Percentiles rank a stretch among this genome's conserved stretches.
These are phyloP conservation scores for Halichondria panicea DNA, from an alignment of 37 sponge, comb jelly and placozoan genomes.

Conservation along the genomic window DNA sequence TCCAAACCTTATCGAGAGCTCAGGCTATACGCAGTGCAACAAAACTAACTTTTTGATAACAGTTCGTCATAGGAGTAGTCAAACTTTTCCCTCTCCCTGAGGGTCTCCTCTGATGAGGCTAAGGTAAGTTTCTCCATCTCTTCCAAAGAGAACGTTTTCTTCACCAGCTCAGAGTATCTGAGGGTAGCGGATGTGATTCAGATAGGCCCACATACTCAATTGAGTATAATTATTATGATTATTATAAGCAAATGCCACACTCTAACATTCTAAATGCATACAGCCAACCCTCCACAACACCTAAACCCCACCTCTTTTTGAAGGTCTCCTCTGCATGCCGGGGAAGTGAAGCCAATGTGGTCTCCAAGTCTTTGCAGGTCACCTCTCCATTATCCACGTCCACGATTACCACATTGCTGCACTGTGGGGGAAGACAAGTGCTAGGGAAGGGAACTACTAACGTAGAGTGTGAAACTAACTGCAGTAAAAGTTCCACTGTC, in stretches of 20 bases:
- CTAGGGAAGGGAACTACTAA: no score
- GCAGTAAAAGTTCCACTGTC: no score
- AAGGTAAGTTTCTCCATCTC: conserved; percentile 29
- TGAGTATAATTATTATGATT: no score
- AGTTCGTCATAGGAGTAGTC: conserved; percentile 27
- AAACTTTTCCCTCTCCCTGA: conserved; percentile 37
- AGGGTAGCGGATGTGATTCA: no score
- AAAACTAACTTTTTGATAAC: conserved; percentile 26
- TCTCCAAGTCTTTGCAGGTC: conserved; percentile 11
- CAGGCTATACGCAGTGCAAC: not conserved
- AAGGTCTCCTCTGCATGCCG: conserved; percentile 29
- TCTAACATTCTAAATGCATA: not conserved
- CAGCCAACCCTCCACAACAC: not conserved
- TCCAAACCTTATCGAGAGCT: no score
- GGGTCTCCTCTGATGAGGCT: conserved; percentile 13
- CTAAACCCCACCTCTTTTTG: conserved; percentile 39
- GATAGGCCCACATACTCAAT: no score
- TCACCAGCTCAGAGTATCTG: conserved; percentile 21
- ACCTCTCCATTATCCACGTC: conserved; percentile 55
- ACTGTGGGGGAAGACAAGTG: no score
- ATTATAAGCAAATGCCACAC: no score
- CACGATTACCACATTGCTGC: conserved; percentile 45
- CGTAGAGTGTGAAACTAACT: no score
- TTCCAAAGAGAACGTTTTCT: not conserved
- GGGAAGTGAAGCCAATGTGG: conserved; percentile 30